Percentiles rank a stretch among this genome's conserved stretches.
Conservation (phyloP, 1,140 invertebrate genomes). For the Agrilus planipennis region DNA sequence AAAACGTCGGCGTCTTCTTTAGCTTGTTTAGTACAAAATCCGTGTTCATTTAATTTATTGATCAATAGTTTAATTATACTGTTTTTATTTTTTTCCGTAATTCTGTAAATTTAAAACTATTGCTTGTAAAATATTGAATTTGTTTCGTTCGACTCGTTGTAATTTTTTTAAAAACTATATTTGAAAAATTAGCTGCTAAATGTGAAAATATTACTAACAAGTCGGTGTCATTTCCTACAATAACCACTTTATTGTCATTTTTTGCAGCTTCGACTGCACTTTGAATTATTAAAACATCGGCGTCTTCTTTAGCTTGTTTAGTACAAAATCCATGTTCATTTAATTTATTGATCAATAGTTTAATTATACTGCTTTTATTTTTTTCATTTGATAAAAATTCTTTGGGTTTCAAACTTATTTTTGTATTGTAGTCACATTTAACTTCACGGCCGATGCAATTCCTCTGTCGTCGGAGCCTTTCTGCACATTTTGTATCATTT, state of each 20-base stretch:
- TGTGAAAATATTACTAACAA: not conserved
- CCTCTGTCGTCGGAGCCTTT: not conserved
- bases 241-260: not conserved
- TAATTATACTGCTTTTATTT: not conserved
- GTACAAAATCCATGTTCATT: not conserved
- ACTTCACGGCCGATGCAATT: not conserved
- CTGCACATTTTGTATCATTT: not conserved
- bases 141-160: too few relatives aligned
- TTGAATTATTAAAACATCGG: not conserved
- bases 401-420: not conserved
- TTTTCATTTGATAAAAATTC: not conserved
- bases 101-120: too few relatives aligned
- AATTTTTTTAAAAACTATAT: too few relatives aligned
- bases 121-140: too few relatives aligned
- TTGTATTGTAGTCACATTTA: not conserved
- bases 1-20: too few relatives aligned
- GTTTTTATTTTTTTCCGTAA: too few relatives aligned
- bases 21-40: too few relatives aligned
- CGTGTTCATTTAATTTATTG: too few relatives aligned
- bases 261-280: not conserved
- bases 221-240: not conserved
- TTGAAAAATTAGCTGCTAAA: too few relatives aligned
- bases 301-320: conserved; percentile 1
- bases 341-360: not conserved
- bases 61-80: too few relatives aligned